Conservation (phyloP, 2,888 invertebrate genomes). For the Auanema freiburgensis region DNA sequence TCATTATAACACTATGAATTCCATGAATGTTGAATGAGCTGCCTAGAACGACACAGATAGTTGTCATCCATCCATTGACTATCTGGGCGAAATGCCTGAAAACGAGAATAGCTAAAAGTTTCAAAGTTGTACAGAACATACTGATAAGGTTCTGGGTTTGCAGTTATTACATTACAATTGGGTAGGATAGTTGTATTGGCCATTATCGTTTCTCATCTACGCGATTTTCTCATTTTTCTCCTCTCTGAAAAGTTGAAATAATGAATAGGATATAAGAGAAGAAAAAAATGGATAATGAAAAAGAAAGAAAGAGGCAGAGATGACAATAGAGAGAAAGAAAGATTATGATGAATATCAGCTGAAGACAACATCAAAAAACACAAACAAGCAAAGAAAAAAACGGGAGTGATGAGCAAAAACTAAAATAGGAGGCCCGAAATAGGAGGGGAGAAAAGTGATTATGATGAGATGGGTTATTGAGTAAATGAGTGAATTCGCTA, state of each 20-base stretch:
- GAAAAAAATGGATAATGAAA: not conserved
- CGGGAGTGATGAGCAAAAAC: constrained; percentile 7
- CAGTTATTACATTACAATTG: too few species aligned
- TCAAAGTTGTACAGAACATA: not conserved
- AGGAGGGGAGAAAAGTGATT: constrained; percentile 3
- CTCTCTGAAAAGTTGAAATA: constrained; percentile 11
- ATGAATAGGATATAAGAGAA: constrained; percentile 6
- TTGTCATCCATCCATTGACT: constrained; percentile 53
- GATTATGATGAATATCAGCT: too few species aligned
- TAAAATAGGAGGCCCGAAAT: not conserved
- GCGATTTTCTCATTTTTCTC: too few species aligned
- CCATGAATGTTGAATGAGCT: constrained; percentile 54
- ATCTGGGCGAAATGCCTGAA: constrained; percentile 40
- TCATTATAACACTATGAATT: constrained; percentile 49
- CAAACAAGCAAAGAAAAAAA: too few species aligned
- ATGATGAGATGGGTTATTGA: constrained; percentile 9
- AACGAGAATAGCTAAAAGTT: not conserved
- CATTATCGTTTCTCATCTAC: too few species aligned
- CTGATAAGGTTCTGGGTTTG: too few species aligned
- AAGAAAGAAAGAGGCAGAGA: too few species aligned
- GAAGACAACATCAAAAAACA: too few species aligned
- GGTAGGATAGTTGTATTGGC: too few species aligned
- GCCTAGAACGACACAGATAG: constrained; percentile 50
- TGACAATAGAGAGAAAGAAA: too few species aligned
- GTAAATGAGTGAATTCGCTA: not conserved